These are phyloP conservation scores for Bembecia ichneumoniformis DNA, from an alignment of 2,888 invertebrate genomes.

Conservation along the genomic window DNA sequence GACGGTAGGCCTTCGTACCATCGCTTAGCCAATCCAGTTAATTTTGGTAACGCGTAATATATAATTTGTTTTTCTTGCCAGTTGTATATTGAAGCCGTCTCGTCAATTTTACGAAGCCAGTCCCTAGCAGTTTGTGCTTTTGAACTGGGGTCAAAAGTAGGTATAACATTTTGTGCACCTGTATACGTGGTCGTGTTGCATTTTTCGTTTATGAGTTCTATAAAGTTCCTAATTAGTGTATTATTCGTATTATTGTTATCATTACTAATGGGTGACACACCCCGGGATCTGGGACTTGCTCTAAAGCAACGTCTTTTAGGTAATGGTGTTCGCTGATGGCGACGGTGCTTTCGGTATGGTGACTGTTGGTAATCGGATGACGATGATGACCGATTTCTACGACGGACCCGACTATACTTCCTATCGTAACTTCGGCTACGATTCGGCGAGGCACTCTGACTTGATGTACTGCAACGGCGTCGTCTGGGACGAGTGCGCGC, in stretches of 20 bases:
- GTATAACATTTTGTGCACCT: conserved; percentile 3
- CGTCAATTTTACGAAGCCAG: conserved; percentile 4
- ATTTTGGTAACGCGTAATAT: conserved; percentile 5
- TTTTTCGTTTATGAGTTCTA: not conserved
- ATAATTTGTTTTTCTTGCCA: conserved; percentile 6
- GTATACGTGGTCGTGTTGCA: not conserved
- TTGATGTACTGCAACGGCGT: too few relatives aligned
- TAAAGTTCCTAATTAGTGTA: not conserved
- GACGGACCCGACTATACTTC: too few relatives aligned
- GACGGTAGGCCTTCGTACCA: conserved; percentile 5
- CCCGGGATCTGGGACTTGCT: too few relatives aligned
- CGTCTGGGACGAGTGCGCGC: too few relatives aligned
- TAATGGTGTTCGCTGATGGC: too few relatives aligned
- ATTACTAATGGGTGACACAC: not conserved
- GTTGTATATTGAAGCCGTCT: conserved; percentile 3
- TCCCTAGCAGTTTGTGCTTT: conserved; percentile 1
- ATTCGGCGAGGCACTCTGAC: too few relatives aligned
- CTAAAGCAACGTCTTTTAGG: too few relatives aligned
- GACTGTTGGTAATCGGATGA: too few relatives aligned
- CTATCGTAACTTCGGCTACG: too few relatives aligned
- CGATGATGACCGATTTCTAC: too few relatives aligned
- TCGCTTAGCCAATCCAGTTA: conserved; percentile 1
- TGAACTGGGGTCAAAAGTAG: conserved; percentile 3
- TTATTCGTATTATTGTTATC: not conserved
- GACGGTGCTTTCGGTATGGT: too few relatives aligned